Evolutionary conservation across 2,113 vertebrate species (phyloP).

Genomic region (Petrocephalus microphthalmus): DNA sequence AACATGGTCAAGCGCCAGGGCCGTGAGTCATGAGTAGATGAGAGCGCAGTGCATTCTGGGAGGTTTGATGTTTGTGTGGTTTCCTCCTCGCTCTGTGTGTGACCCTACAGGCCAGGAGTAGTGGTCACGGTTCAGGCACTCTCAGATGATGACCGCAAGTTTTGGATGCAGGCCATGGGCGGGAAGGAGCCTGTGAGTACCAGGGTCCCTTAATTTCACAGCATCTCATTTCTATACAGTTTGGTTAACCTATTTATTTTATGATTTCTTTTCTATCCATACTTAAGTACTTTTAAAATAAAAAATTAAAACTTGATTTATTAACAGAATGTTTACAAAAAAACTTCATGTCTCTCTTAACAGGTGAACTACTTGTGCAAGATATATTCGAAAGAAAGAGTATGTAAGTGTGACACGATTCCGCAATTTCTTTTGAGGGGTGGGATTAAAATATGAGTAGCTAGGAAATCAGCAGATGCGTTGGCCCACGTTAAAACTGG

Average conservation of each 20-base stretch:
- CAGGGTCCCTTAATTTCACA: background rate
- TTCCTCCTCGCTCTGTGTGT: background rate
- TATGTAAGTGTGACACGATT: conserved; percentile 68
- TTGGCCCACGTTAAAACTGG: background rate
- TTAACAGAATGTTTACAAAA: background rate
- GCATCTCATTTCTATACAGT: background rate
- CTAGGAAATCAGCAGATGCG: background rate
- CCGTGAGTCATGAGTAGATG: background rate
- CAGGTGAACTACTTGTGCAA: conserved; percentile 67
- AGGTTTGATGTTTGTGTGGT: background rate
- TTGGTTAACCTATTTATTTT: background rate
- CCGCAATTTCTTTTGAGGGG: background rate
- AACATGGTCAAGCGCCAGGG: background rate
- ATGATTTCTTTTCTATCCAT: background rate
- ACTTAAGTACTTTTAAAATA: background rate
- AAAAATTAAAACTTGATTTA: background rate
- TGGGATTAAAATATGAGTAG: background rate
- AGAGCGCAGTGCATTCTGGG: background rate
- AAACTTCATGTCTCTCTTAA: conserved; percentile 3
- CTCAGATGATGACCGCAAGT: conserved; percentile 85
- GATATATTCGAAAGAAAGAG: conserved; percentile 73
- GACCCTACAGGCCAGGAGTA: conserved; percentile 68
- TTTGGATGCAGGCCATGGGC: conserved; percentile 92
- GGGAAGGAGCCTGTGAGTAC: conserved; percentile 89
- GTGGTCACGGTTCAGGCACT: conserved; percentile 85